Conservation (phyloP, 2,888 invertebrate species). For the Stenchaetothrips biformis region DNA sequence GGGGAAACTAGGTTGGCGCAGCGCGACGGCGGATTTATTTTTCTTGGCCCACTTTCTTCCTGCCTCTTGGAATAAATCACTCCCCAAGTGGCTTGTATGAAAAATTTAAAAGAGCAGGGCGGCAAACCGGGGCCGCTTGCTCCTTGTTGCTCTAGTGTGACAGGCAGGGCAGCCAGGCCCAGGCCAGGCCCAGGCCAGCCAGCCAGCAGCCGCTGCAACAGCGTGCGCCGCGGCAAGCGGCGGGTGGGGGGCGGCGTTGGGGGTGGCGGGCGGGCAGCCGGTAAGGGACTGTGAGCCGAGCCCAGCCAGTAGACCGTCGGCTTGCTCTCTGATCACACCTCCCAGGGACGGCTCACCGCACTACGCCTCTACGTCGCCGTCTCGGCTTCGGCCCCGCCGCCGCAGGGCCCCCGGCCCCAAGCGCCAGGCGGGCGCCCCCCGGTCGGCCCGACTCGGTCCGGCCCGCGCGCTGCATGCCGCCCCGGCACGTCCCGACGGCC, state of each 20-base stretch:
- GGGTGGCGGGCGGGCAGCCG: neutral
- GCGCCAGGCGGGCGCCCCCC: neutral
- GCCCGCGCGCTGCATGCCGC: neutral
- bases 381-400: neutral
- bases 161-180: neutral
- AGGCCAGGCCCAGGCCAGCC: too few relatives aligned
- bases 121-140: neutral
- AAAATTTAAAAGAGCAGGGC: neutral
- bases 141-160: neutral
- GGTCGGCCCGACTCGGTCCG: neutral
- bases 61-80: neutral
- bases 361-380: neutral
- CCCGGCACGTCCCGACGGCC: neutral
- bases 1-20: too few relatives aligned
- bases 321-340: constrained; percentile 18
- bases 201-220: neutral
- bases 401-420: neutral
- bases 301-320: constrained; percentile 10
- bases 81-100: neutral
- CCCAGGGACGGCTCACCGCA: neutral
- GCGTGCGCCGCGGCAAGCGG: neutral
- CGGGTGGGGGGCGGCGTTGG: neutral
- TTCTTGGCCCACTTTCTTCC: neutral
- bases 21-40: neutral
- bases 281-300: neutral